phyloP scores from a whole-genome alignment of 2,888 invertebrate species.

The Sinotaia quadrata region DNA sequence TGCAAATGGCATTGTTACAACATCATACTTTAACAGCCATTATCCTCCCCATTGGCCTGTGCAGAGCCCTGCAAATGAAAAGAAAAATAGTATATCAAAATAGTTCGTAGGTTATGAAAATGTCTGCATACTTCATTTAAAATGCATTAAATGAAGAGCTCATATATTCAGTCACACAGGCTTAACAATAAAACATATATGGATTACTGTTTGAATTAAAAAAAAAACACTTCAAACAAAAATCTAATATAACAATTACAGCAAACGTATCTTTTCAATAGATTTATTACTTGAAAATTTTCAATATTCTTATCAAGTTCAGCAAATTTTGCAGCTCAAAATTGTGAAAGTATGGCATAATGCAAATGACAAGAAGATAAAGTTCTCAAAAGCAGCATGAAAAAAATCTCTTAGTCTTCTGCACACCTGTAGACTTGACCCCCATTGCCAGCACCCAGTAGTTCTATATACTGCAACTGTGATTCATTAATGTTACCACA shows the following conservation, averaged over 20 bases:
- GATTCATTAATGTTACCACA: conserved; percentile 58
- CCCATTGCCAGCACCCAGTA: conserved; percentile 68
- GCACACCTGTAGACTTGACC: conserved; percentile 68
- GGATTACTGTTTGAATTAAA: no score
- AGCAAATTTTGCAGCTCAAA: neutral
- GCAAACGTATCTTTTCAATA: no score
- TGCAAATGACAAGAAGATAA: neutral
- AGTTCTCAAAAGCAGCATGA: neutral
- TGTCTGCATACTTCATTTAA: neutral
- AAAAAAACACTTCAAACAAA: no score
- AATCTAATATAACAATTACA: no score
- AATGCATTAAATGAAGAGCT: neutral
- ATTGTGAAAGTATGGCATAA: neutral
- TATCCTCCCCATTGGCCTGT: conserved; percentile 56
- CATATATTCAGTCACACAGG: no score
- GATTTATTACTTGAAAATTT: no score
- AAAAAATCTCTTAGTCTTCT: conserved; percentile 7
- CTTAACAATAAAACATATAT: neutral
- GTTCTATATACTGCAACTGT: conserved; percentile 56
- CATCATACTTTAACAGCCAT: conserved; percentile 69
- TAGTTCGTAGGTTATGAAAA: neutral
- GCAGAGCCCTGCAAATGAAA: conserved; percentile 58
- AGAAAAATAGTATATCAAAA: neutral
- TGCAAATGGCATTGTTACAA: neutral
- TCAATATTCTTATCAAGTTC: no score